These are phyloP conservation scores for Scylla paramamosain DNA, from an alignment of 1,140 invertebrate genomes.

Conservation along the genomic window DNA sequence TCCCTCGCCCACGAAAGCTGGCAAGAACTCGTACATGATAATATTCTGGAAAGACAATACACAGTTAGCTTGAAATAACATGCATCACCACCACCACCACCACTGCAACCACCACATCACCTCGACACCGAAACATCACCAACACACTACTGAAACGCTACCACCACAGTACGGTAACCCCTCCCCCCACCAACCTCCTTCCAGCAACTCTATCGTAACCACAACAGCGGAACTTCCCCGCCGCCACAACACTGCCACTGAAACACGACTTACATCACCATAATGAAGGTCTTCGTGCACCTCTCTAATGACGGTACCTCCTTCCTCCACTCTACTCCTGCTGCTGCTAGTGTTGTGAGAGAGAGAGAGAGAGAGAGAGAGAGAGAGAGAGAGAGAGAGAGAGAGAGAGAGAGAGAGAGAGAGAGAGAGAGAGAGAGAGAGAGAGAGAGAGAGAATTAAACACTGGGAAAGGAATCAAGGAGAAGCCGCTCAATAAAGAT, in stretches of 20 bases:
- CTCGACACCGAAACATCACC: too few relatives aligned
- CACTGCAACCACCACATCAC: neutral
- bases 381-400: neutral
- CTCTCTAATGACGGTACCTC: neutral
- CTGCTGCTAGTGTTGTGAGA: neutral
- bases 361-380: neutral
- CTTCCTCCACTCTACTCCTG: too few relatives aligned
- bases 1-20: constrained; percentile 88
- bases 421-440: neutral
- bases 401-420: neutral
- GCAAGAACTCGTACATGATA: constrained; percentile 97
- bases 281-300: neutral
- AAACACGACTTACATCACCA: too few relatives aligned
- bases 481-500: too few relatives aligned
- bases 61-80: too few relatives aligned
- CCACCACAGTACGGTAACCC: too few relatives aligned
- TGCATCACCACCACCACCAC: neutral
- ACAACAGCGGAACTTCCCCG: too few relatives aligned
- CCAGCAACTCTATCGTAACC: too few relatives aligned
- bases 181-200: too few relatives aligned
- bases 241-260: too few relatives aligned
- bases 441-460: neutral
- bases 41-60: constrained; percentile 89
- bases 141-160: too few relatives aligned
- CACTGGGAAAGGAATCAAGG: too few relatives aligned